Percentiles rank a stretch among this genome's conserved stretches.
Evolutionary conservation across 2,797 vertebrate species (phyloP).

Genomic region (Poeciliopsis infans): DNA sequence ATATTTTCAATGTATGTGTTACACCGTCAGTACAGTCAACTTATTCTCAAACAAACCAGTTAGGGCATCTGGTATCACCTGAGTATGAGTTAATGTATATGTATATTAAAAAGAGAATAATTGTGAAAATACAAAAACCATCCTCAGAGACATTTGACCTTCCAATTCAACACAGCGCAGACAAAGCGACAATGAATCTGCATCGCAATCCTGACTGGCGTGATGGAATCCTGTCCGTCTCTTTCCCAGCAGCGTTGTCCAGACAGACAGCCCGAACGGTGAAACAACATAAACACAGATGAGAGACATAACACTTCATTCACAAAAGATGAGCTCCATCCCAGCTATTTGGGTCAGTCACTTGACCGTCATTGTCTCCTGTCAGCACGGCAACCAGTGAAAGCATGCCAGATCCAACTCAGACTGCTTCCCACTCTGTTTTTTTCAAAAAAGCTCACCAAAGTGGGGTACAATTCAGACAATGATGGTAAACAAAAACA

Average conservation of each 20-base stretch:
- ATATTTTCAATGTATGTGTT: not conserved
- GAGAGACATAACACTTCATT: slow-evolving; percentile 71
- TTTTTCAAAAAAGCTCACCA: slow-evolving; percentile 52
- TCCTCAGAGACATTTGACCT: slow-evolving; percentile 43
- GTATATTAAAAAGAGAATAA: slow-evolving; percentile 2
- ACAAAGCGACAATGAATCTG: slow-evolving; percentile 59
- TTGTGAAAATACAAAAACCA: slow-evolving; percentile 14
- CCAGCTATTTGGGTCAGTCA: slow-evolving; percentile 71
- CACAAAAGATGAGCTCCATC: slow-evolving; percentile 74
- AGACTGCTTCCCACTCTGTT: slow-evolving; percentile 50
- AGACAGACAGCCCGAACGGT: slow-evolving; percentile 58
- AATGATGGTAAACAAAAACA: slow-evolving; percentile 18
- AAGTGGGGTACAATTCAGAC: slow-evolving; percentile 13
- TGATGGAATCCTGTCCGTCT: slow-evolving; percentile 46
- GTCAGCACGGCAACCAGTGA: slow-evolving; percentile 45
- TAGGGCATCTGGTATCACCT: not conserved
- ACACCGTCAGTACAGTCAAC: not conserved
- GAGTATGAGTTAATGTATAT: not conserved
- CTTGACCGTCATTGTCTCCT: slow-evolving; percentile 68
- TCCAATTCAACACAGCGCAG: slow-evolving; percentile 14
- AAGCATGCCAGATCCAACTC: slow-evolving; percentile 50
- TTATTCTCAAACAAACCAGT: not conserved
- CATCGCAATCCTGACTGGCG: slow-evolving; percentile 50
- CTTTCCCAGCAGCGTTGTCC: slow-evolving; percentile 56
- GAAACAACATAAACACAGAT: slow-evolving; percentile 70